A percentile compares a stretch with the other conserved stretches of the same genome.
Evolutionary conservation across 2,113 vertebrate genomes (phyloP).

Genomic region (Prietella phreatophila): DNA sequence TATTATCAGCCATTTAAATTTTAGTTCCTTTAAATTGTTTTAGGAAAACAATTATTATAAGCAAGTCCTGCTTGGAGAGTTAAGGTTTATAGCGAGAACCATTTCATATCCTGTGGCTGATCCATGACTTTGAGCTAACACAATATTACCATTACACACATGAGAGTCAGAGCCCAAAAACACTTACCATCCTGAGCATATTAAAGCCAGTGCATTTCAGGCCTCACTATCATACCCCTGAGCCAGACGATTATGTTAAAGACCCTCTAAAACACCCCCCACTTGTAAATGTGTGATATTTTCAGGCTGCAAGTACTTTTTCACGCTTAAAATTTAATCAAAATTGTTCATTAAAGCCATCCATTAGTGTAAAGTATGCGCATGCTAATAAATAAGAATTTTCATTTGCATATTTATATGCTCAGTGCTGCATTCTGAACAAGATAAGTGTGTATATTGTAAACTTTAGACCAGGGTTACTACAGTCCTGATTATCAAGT

Average conservation of each 20-base stretch:
- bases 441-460: not conserved
- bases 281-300: not conserved
- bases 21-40: not conserved
- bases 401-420: conserved; percentile 10
- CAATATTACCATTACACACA: conserved; percentile 28
- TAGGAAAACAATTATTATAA: not conserved
- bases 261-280: not conserved
- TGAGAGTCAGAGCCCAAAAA: conserved; percentile 3
- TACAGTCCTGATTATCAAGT: not conserved
- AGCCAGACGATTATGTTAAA: not conserved
- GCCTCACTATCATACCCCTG: conserved; percentile 1
- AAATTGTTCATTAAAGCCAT: conserved; percentile 4
- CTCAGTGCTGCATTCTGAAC: not conserved
- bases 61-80: not conserved
- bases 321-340: not conserved
- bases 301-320: not conserved
- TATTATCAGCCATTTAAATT: not conserved
- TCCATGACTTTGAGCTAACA: conserved; percentile 9
- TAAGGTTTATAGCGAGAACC: not conserved
- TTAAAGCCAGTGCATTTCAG: conserved; percentile 16
- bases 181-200: not conserved
- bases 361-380: not conserved
- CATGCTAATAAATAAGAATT: not conserved
- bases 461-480: not conserved
- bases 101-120: not conserved